These are phyloP conservation scores for Acropternis orthonyx DNA, from an alignment of 2,797 vertebrate genomes.

Conservation along the genomic window DNA sequence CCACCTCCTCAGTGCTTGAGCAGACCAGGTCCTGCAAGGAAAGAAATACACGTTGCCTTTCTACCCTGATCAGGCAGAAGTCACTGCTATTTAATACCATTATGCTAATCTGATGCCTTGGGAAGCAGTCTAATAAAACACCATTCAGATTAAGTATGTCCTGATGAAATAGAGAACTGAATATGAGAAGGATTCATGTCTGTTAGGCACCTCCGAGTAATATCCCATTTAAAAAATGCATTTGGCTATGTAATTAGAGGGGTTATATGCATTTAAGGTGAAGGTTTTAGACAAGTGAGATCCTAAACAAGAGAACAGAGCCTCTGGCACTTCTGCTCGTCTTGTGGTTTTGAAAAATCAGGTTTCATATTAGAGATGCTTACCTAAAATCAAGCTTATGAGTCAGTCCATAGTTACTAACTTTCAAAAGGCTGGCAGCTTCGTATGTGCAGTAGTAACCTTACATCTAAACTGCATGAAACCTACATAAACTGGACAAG, in stretches of 20 bases:
- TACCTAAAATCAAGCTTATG: constrained; percentile 9
- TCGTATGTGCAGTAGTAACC: not conserved
- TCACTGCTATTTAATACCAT: not conserved
- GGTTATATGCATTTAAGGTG: not conserved
- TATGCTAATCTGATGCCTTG: not conserved
- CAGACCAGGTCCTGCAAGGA: constrained; percentile 81
- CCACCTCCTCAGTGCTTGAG: constrained; percentile 74
- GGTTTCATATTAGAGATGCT: not conserved
- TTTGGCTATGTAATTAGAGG: not conserved
- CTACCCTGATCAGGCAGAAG: not conserved
- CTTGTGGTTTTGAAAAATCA: constrained; percentile 4
- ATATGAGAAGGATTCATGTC: not conserved
- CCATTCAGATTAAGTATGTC: not conserved
- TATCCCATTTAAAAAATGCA: not conserved
- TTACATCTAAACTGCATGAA: not conserved
- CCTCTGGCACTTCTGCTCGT: not conserved
- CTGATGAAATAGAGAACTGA: not conserved
- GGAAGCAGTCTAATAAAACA: constrained; percentile 28
- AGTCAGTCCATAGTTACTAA: not conserved
- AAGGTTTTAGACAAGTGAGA: not conserved
- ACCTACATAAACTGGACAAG: not conserved
- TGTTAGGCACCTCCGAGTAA: not conserved
- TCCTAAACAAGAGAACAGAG: not conserved
- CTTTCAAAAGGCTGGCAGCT: not conserved
- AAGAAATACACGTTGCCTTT: not conserved